A percentile compares a stretch with the other conserved stretches of the same genome.
Evolutionary conservation across 1,140 invertebrate genomes (phyloP).

Genomic region (Drosophila biarmipes): DNA sequence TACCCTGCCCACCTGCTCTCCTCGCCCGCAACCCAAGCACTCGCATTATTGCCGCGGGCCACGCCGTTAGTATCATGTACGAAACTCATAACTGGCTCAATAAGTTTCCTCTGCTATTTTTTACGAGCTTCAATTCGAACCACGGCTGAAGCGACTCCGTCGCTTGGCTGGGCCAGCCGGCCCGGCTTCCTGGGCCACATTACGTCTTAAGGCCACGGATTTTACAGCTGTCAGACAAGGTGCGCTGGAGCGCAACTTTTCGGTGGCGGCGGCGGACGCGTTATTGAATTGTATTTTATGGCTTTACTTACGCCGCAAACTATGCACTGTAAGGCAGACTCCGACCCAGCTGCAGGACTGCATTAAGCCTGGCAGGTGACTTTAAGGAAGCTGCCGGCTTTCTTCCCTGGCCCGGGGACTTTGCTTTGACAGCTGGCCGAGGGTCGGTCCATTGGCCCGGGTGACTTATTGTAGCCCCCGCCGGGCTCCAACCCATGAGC

Average conservation of each 20-base stretch:
- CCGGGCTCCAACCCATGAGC: conserved; percentile 37
- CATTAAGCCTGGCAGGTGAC: conserved; percentile 36
- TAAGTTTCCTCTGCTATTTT: conserved; percentile 77
- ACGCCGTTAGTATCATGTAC: conserved; percentile 80
- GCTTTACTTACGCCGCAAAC: conserved; percentile 66
- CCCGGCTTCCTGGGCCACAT: conserved; percentile 8
- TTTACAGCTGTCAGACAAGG: conserved; percentile 73
- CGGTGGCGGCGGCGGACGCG: conserved; percentile 37
- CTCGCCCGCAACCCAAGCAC: conserved; percentile 31
- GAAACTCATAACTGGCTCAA: conserved; percentile 82
- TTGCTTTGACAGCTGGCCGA: conserved; percentile 73
- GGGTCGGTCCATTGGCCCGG: conserved; percentile 30
- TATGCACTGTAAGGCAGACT: conserved; percentile 57
- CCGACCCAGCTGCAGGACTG: conserved; percentile 8
- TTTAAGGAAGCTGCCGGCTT: conserved; percentile 59
- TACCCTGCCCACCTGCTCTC: no score
- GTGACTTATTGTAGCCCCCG: conserved; percentile 27
- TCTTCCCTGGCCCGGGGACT: conserved; percentile 22
- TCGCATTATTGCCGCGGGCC: conserved; percentile 71
- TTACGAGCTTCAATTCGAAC: conserved; percentile 62
- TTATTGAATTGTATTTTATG: conserved; percentile 83
- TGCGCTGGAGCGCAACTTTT: conserved; percentile 51
- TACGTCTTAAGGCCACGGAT: conserved; percentile 72
- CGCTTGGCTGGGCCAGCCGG: background rate
- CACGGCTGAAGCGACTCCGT: conserved; percentile 13